Evolutionary conservation across 1,140 invertebrate genomes (phyloP), one percentile per base, ranked within the genome.

Genomic region (Habropoda laboriosa): DNA sequence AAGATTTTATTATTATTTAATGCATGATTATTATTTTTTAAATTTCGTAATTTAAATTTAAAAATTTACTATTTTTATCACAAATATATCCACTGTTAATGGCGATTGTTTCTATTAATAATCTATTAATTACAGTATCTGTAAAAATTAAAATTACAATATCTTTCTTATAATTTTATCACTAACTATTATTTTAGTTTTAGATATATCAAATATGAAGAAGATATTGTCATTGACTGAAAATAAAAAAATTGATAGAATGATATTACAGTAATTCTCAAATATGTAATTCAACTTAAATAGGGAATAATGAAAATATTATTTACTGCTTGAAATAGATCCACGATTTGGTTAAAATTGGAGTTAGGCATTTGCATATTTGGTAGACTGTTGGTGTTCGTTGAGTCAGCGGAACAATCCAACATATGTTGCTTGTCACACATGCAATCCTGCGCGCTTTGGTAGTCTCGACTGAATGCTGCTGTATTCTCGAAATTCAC

Each of bases 381-480:
- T n/a, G 86, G 58, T 47, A 94, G 83, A 32, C 84, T 86, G 35
- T 92, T 91, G 53, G 90, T 90, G 80, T 82, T 89, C 47, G 85
- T 88, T 1, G 90, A 71, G 16, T 82, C 86, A 51, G 91, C 93
- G 0, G 96, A 94, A 91, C 98, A 99, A 90, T 97, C 96, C 89
- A 99, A 97, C 99, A 99, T 99, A 93, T 99, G 99, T 89, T 99
- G 99, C 1, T 96, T 96, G 90, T 99, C 99, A 84, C 99, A 99
- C 95, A 99, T 98, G 90, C 99, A 99, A 71, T 99, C 97, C 90
- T 99, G 98, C 0, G 96, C 94, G 3, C 96, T 95, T 92, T 99
- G 99, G 92, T 98, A 99, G 82, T 98, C 96, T 0, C 98, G 95
- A 89, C 98, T 99, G 93, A 98, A 99, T 0, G 97, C 96, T 0